A percentile compares a stretch with the other conserved stretches of the same genome.
Conservation (phyloP, 2,797 vertebrate genomes). For the Alauda arvensis region DNA sequence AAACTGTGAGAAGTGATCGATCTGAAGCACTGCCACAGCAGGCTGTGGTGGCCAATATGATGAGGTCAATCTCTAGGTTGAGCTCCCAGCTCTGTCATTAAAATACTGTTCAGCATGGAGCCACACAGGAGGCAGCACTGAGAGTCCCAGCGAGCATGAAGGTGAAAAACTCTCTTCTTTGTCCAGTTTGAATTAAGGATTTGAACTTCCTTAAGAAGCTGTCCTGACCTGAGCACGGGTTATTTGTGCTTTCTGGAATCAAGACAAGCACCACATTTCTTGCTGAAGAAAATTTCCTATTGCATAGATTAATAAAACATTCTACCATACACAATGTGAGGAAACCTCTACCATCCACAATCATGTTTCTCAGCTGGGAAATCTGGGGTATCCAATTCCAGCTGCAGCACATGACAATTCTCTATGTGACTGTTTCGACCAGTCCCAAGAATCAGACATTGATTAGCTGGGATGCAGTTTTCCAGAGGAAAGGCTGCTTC, state of each 20-base stretch:
- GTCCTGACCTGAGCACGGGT: not conserved
- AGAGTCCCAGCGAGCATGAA: not conserved
- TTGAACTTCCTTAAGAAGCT: not conserved
- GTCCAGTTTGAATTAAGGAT: not conserved
- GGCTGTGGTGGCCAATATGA: not conserved
- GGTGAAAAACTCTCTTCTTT: not conserved
- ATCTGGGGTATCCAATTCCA: not conserved
- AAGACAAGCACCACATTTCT: not conserved
- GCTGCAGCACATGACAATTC: not conserved
- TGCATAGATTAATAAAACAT: not conserved
- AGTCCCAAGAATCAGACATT: not conserved
- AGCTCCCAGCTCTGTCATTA: not conserved
- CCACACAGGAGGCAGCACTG: accelerated
- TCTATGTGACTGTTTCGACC: not conserved
- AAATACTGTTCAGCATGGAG: not conserved
- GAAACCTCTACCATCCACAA: not conserved
- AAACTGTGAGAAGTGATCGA: not conserved
- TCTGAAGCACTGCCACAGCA: not conserved
- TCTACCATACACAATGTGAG: not conserved
- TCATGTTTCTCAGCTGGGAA: not conserved
- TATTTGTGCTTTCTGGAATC: not conserved
- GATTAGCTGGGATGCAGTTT: not conserved
- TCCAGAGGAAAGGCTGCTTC: not conserved
- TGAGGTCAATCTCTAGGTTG: accelerated
- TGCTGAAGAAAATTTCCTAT: not conserved